Conservation (phyloP, 2,797 vertebrate species). For the Phyllotis vaccarum region DNA sequence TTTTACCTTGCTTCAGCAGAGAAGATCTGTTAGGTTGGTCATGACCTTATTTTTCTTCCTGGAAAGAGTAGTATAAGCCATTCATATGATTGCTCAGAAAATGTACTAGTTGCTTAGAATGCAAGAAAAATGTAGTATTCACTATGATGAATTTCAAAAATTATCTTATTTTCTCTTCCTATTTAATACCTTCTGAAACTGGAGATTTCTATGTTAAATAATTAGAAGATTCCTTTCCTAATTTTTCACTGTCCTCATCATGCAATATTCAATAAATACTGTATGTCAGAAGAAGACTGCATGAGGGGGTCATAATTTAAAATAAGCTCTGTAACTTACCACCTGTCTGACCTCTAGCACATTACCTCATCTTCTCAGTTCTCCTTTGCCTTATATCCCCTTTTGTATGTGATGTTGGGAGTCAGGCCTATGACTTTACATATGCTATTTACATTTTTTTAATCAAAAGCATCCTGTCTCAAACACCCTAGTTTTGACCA, state of each 20-base stretch:
- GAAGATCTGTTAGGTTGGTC: background rate
- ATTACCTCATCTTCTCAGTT: background rate
- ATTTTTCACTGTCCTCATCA: background rate
- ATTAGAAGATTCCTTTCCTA: background rate
- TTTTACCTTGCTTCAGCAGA: constrained; percentile 73
- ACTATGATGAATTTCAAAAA: background rate
- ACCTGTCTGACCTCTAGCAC: background rate
- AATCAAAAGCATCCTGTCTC: background rate
- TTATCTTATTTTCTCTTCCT: background rate
- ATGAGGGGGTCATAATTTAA: background rate
- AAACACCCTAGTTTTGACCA: background rate
- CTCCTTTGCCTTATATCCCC: background rate
- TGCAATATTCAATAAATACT: background rate
- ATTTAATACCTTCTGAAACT: background rate
- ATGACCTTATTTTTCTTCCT: constrained; percentile 63
- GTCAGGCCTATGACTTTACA: background rate
- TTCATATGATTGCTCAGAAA: constrained; percentile 39
- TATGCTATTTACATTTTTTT: background rate
- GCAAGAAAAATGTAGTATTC: background rate
- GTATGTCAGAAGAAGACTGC: background rate
- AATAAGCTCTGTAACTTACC: background rate
- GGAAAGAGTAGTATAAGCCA: background rate
- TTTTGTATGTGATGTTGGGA: background rate
- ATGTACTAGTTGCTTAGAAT: constrained; percentile 41
- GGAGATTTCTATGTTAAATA: constrained; percentile 3